Evolutionary conservation across 2,888 invertebrate genomes (phyloP).

Genomic region (Hemaris fuciformis): DNA sequence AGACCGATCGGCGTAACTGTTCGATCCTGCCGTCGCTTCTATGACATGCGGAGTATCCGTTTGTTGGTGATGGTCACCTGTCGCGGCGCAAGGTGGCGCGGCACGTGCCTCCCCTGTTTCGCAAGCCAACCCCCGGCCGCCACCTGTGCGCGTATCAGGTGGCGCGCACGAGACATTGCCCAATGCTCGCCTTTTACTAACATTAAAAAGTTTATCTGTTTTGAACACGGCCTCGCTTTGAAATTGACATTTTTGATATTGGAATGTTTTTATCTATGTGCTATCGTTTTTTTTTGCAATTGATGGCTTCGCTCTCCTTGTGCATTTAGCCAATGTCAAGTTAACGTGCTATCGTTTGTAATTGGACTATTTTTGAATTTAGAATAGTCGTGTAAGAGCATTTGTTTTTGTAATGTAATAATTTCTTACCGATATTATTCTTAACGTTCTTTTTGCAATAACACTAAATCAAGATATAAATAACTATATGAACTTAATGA

Average conservation of each 20-base stretch:
- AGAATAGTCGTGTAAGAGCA: no score
- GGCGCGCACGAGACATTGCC: constrained; percentile 24
- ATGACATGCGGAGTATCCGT: constrained; percentile 63
- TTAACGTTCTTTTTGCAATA: no score
- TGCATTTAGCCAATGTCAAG: background rate
- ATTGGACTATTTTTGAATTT: no score
- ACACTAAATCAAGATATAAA: no score
- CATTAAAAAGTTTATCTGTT: background rate
- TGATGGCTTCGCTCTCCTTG: no score
- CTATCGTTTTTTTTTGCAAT: background rate
- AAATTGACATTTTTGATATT: background rate
- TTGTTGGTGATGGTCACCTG: constrained; percentile 58
- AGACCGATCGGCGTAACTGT: no score
- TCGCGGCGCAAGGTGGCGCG: constrained; percentile 50
- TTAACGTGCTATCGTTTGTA: no score
- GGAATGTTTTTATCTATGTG: background rate
- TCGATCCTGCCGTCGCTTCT: background rate
- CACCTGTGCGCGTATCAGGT: constrained; percentile 32
- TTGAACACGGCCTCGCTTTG: background rate
- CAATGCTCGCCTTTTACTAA: constrained; percentile 8
- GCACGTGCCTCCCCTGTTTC: constrained; percentile 40
- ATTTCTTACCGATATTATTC: no score
- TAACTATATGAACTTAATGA: no score
- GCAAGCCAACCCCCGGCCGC: constrained; percentile 29
- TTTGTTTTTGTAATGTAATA: no score